These are phyloP conservation scores for Etheostoma cragini DNA, from an alignment of 2,113 vertebrate species.

Conservation along the genomic window DNA sequence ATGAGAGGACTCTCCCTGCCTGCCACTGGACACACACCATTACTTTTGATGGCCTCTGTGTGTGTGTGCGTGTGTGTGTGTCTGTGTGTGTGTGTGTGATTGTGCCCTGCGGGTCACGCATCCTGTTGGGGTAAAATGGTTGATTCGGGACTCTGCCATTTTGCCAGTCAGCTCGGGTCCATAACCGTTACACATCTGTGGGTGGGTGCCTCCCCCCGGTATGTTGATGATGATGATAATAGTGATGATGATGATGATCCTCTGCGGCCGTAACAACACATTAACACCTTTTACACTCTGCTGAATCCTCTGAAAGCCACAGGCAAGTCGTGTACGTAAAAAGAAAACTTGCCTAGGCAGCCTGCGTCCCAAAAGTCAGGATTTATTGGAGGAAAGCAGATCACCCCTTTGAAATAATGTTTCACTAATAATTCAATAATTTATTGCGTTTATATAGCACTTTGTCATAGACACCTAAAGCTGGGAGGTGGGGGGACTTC, in stretches of 20 bases:
- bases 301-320: slow-evolving; percentile 49
- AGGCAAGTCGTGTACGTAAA: slow-evolving; percentile 5
- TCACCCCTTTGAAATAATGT: background rate
- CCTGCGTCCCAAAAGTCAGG: background rate
- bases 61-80: background rate
- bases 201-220: slow-evolving; percentile 12
- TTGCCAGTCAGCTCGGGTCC: slow-evolving; percentile 43
- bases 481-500: too few species aligned
- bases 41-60: slow-evolving; percentile 42
- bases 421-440: too few species aligned
- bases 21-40: slow-evolving; percentile 69
- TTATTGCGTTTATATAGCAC: too few species aligned
- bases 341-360: slow-evolving; percentile 1
- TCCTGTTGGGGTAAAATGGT: slow-evolving; percentile 60
- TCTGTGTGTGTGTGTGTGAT: background rate
- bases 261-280: slow-evolving; percentile 38
- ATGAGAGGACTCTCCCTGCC: slow-evolving; percentile 57
- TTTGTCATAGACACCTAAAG: too few species aligned
- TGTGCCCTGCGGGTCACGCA: slow-evolving; percentile 56
- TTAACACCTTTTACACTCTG: slow-evolving; percentile 53
- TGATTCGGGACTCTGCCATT: slow-evolving; percentile 61
- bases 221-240: slow-evolving; percentile 47
- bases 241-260: slow-evolving; percentile 49
- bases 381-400: background rate
- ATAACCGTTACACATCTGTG: slow-evolving; percentile 61